Conservation (phyloP, 2,888 invertebrate species). For the Eremobia ochroleuca region DNA sequence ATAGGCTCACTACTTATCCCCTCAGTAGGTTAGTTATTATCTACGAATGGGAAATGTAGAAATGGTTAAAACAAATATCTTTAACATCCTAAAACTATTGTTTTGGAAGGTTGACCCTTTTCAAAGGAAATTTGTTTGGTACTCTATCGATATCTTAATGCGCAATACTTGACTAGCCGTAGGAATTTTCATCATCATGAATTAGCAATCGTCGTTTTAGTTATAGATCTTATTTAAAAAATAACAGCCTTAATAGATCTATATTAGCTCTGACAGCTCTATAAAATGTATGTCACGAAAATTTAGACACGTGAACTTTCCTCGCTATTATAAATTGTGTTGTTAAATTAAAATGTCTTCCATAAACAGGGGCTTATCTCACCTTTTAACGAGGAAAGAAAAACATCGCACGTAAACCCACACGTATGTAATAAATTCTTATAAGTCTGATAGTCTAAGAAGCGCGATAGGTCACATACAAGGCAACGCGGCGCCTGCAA, state of each 20-base stretch:
- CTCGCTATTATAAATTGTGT: conserved; percentile 21
- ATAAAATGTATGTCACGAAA: conserved; percentile 1
- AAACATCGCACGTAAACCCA: conserved; percentile 42
- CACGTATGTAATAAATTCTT: conserved; percentile 59
- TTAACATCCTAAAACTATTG: conserved; percentile 8
- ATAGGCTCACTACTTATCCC: neutral
- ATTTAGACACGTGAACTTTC: neutral
- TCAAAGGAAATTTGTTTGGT: conserved; percentile 9
- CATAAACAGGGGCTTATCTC: conserved; percentile 41
- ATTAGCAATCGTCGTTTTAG: neutral
- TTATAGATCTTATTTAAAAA: neutral
- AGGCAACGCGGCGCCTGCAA: conserved; percentile 34
- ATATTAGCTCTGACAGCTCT: neutral
- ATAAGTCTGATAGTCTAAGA: conserved; percentile 48
- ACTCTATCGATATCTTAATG: neutral
- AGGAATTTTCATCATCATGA: neutral
- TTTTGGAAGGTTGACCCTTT: conserved; percentile 6
- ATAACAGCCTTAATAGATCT: neutral
- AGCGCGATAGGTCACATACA: conserved; percentile 51
- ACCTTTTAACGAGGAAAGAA: conserved; percentile 41
- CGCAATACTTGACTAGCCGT: neutral
- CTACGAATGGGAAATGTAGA: neutral
- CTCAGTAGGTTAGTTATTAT: neutral
- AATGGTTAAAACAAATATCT: conserved; percentile 4
- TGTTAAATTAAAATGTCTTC: conserved; percentile 28